Percentiles rank a stretch among this genome's conserved stretches.
These are phyloP conservation scores for Odontothrips loti DNA, from an alignment of 2,888 invertebrate species.

Conservation along the genomic window DNA sequence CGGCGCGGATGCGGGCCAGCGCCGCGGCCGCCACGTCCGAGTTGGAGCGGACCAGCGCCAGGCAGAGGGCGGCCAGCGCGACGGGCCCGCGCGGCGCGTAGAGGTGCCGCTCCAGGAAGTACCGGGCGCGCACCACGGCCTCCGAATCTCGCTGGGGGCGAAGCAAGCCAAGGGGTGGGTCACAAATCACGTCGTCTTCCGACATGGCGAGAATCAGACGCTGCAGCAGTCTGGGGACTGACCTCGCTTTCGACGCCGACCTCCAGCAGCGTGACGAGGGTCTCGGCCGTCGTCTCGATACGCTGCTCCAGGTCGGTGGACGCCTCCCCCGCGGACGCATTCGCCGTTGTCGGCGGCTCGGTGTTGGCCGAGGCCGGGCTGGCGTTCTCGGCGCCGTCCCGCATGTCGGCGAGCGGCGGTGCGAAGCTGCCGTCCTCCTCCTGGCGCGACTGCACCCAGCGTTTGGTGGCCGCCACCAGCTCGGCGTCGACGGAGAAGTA, in stretches of 20 bases:
- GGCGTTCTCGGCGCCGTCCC: not conserved
- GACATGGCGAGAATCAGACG: not conserved
- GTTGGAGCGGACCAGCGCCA: conserved; percentile 56
- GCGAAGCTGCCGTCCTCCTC: conserved; percentile 58
- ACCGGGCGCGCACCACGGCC: conserved; percentile 53
- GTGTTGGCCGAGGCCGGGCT: conserved; percentile 40
- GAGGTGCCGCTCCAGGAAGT: conserved; percentile 56
- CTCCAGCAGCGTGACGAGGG: conserved; percentile 57
- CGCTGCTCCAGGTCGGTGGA: conserved; percentile 50
- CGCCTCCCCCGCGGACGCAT: not conserved
- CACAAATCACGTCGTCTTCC: too few relatives aligned
- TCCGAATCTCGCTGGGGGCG: conserved; percentile 50
- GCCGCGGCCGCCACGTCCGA: conserved; percentile 56
- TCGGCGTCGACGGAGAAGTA: conserved; percentile 60
- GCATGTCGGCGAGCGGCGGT: conserved; percentile 56
- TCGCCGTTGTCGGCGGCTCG: conserved; percentile 42
- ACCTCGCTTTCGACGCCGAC: conserved; percentile 58
- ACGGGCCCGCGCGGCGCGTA: conserved; percentile 56
- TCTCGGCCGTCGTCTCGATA: conserved; percentile 61
- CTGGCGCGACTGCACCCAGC: conserved; percentile 60
- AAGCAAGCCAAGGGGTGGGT: not conserved
- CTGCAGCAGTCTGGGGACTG: conserved; percentile 33
- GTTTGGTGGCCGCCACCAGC: conserved; percentile 55
- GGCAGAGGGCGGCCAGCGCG: conserved; percentile 56
- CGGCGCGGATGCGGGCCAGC: conserved; percentile 55